Evolutionary conservation across 2,888 invertebrate species (phyloP), one percentile per base, ranked within the genome.

Genomic region (Sycophila texana): DNA sequence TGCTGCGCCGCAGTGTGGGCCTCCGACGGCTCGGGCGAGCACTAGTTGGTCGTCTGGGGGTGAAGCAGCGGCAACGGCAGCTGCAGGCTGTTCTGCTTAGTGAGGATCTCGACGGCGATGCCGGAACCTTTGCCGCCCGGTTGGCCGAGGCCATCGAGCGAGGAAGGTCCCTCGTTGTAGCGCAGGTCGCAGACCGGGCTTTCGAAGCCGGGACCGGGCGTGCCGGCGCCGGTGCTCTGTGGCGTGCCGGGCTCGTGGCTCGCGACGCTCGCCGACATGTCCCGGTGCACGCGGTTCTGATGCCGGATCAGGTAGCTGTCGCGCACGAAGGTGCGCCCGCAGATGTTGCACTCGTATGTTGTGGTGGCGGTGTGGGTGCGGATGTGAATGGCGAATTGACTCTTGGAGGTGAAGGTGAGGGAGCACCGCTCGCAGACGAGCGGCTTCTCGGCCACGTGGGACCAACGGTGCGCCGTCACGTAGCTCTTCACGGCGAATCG

Each of bases 401-500:
- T 93, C 91, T 95, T 95, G 86, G 94, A 94, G 74, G 94, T 94
- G 90, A 95, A 95, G 81, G 94, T 94, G 91, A 94, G 92, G 85
- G 94, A 94, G 90, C 95, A 94, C 83, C 94, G 92, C 87, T 94
- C 94, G 91, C 95, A 95, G 84, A 93, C 93, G 85, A 95, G 88
- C 55, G 94, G 95, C 90, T 94, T 94, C 88, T 95, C 95, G 5
- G 95, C 94, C 74, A 95, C 94, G 90, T 95, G 95, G 71, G 95
- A 95, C 95, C 95, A 95, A 84, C 95, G 94, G 89, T 96, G 96
- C 66, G 96, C 95, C 83, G 94, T 94, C 78, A 96, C 94, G 87
- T 96, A 96, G 87, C 95, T 95, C 90, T 95, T 95, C 82, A 95
- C 95, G 60, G 95, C 95, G 89, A 95, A 96, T 86, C 94, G 93